Percentiles rank a stretch among this genome's conserved stretches.
Conservation (phyloP, 2,797 vertebrate species). For the Pipistrellus pygmaeus region DNA sequence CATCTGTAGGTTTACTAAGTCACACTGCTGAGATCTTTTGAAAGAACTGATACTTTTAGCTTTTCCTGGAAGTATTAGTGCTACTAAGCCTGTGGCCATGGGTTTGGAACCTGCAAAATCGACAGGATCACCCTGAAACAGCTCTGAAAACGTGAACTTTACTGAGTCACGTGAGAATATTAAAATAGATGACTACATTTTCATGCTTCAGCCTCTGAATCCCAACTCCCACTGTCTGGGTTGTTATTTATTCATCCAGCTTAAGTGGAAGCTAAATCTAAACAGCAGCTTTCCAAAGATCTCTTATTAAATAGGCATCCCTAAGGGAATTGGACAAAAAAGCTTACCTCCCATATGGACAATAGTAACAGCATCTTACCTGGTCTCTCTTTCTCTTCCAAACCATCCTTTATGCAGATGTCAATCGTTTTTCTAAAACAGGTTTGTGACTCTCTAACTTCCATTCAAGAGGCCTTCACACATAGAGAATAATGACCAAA, state of each 20-base stretch:
- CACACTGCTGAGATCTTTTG: background rate
- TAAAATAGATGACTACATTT: conserved; percentile 19
- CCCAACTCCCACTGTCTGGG: background rate
- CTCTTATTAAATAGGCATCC: background rate
- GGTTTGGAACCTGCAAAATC: background rate
- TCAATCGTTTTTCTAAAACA: conserved; percentile 35
- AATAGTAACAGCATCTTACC: background rate
- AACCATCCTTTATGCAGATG: background rate
- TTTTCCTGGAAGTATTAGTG: background rate
- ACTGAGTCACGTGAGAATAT: background rate
- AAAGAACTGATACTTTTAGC: background rate
- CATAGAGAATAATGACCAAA: conserved; percentile 13
- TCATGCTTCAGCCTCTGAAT: background rate
- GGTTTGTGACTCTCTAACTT: background rate
- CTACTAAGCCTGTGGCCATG: background rate
- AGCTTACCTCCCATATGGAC: background rate
- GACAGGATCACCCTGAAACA: background rate
- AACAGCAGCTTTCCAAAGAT: background rate
- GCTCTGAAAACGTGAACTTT: background rate
- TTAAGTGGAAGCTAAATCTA: background rate
- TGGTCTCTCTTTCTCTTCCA: background rate
- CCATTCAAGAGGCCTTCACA: background rate
- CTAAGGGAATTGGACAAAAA: background rate
- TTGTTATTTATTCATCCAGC: background rate
- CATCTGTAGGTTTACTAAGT: background rate